phyloP scores from a whole-genome alignment of 2,113 vertebrate genomes.

The Neomonachus schauinslandi region DNA sequence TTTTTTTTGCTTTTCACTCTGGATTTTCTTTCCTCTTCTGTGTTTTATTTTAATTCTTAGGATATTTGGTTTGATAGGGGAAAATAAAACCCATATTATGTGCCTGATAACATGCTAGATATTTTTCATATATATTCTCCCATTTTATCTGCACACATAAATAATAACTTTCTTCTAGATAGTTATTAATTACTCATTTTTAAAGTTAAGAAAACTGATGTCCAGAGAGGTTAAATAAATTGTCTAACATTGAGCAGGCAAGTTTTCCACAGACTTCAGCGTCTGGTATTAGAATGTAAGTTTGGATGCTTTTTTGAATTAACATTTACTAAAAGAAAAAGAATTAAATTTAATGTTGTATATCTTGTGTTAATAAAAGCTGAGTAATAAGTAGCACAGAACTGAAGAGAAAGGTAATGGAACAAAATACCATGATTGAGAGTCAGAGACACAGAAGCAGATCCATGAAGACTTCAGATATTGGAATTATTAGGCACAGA shows the following conservation, averaged over 20 bases:
- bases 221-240: not conserved
- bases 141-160: not conserved
- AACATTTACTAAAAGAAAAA: not conserved
- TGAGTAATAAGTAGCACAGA: not conserved
- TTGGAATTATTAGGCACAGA: not conserved
- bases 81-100: not conserved
- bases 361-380: not conserved
- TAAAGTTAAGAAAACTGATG: not conserved
- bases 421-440: not conserved
- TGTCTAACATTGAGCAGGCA: not conserved
- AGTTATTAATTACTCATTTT: not conserved
- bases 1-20: not conserved
- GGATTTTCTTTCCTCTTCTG: not conserved
- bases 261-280: not conserved
- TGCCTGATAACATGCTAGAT: not conserved
- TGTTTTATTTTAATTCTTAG: constrained; percentile 34
- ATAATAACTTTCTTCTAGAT: not conserved
- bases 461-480: not conserved
- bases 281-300: not conserved
- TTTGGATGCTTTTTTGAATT: not conserved
- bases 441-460: not conserved
- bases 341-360: not conserved
- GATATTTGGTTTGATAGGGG: not conserved
- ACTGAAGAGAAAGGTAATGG: not conserved
- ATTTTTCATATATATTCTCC: not conserved